A percentile compares a stretch with the other conserved stretches of the same genome.
Conservation (phyloP, 2,888 invertebrate species). For the Phaedon cochleariae region DNA sequence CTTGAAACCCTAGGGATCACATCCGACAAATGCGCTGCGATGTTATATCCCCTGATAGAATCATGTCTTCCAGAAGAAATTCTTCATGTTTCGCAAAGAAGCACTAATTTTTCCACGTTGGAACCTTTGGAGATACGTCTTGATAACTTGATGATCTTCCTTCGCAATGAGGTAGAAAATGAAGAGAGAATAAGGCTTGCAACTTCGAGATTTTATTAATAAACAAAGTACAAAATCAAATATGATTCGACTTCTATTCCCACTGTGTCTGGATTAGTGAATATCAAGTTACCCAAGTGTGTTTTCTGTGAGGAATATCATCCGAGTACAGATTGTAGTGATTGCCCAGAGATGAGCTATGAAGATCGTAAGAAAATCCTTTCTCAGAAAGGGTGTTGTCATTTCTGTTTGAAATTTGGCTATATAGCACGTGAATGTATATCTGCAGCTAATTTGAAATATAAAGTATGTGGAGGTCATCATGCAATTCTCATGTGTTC, state of each 20-base stretch:
- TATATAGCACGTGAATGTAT: no score
- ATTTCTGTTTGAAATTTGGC: not conserved
- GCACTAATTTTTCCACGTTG: not conserved
- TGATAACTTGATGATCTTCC: conserved; percentile 30
- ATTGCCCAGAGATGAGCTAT: not conserved
- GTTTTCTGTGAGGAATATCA: not conserved
- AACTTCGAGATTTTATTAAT: not conserved
- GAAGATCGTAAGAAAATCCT: conserved; percentile 1
- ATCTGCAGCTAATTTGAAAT: no score
- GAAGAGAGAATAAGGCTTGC: conserved; percentile 38
- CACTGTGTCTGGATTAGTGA: no score
- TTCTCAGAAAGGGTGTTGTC: not conserved
- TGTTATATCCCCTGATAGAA: conserved; percentile 49
- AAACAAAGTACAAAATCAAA: not conserved
- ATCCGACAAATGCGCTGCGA: conserved; percentile 44
- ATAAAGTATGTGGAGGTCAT: no score
- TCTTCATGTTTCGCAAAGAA: conserved; percentile 42
- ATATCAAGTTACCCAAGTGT: no score
- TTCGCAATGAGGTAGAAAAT: conserved; percentile 39
- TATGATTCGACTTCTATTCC: no score
- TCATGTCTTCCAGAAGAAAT: conserved; percentile 45
- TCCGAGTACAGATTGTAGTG: not conserved
- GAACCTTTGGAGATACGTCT: not conserved
- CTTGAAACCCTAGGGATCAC: conserved; percentile 45
- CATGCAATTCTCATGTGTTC: not conserved